Conservation (phyloP, 2,797 vertebrate genomes). For the Gymnopithys bicolor region DNA sequence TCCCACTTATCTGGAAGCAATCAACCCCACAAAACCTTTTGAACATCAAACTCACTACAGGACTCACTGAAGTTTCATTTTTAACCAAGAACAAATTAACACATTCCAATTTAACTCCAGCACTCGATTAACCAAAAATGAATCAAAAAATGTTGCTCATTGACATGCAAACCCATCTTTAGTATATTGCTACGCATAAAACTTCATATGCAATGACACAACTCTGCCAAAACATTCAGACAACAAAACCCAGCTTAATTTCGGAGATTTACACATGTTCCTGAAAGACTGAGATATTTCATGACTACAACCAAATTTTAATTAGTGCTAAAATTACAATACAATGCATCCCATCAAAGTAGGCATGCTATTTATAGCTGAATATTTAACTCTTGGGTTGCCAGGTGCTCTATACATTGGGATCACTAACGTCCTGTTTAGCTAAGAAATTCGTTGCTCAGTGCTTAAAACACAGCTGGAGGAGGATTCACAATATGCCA, state of each 20-base stretch:
- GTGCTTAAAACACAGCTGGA: conserved; percentile 14
- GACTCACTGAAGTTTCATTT: background rate
- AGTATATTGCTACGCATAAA: conserved; percentile 46
- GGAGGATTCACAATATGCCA: background rate
- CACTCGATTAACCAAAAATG: conserved; percentile 46
- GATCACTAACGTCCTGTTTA: background rate
- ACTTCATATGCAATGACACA: conserved; percentile 33
- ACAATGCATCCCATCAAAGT: conserved; percentile 12
- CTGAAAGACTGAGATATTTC: conserved; percentile 35
- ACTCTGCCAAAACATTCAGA: conserved; percentile 37
- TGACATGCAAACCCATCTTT: conserved; percentile 41
- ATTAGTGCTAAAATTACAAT: conserved; percentile 46
- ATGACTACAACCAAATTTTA: conserved; percentile 46
- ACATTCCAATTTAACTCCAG: conserved; percentile 2
- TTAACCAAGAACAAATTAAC: conserved; percentile 35
- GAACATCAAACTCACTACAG: background rate
- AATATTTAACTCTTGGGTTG: background rate
- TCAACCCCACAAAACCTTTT: conserved; percentile 34
- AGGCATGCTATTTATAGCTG: background rate
- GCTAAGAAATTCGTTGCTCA: background rate
- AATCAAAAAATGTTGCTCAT: conserved; percentile 37
- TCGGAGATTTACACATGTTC: conserved; percentile 46
- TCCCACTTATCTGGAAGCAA: conserved; percentile 43
- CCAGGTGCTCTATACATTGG: background rate
- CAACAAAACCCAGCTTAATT: conserved; percentile 32